Conservation (phyloP, 1,140 invertebrate species). For the Octopus bimaculoides region DNA sequence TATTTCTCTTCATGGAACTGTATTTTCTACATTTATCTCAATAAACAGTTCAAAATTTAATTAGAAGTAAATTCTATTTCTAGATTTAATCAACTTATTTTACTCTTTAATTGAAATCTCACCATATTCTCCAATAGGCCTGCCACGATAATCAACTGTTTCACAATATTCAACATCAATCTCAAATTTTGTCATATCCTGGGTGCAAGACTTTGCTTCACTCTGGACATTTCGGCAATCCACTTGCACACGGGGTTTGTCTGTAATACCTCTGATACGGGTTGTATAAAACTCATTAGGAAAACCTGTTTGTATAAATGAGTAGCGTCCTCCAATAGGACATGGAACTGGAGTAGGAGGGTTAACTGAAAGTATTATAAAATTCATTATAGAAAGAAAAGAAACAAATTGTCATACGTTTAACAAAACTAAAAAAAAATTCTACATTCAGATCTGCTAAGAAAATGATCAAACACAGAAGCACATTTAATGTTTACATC, state of each 20-base stretch:
- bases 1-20: too few relatives aligned
- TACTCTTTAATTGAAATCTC: conserved; percentile 8
- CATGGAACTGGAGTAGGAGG: conserved; percentile 90
- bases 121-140: conserved; percentile 72
- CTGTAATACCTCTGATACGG: conserved; percentile 90
- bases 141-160: conserved; percentile 89
- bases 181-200: conserved; percentile 87
- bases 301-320: conserved; percentile 88
- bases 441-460: too few relatives aligned
- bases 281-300: conserved; percentile 74
- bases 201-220: conserved; percentile 75
- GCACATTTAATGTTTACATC: too few relatives aligned
- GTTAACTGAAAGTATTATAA: conserved; percentile 64
- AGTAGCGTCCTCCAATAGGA: conserved; percentile 94
- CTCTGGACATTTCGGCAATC: conserved; percentile 92
- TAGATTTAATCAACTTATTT: too few relatives aligned
- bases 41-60: too few relatives aligned
- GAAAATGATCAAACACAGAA: too few relatives aligned
- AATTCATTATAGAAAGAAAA: conserved; percentile 32
- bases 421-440: too few relatives aligned
- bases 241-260: conserved; percentile 86
- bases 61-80: too few relatives aligned
- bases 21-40: too few relatives aligned
- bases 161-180: conserved; percentile 95
- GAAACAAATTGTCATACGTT: background rate